A percentile compares a stretch with the other conserved stretches of the same genome.
Evolutionary conservation across 2,113 vertebrate genomes (phyloP).

Genomic region (Peromyscus maniculatus): DNA sequence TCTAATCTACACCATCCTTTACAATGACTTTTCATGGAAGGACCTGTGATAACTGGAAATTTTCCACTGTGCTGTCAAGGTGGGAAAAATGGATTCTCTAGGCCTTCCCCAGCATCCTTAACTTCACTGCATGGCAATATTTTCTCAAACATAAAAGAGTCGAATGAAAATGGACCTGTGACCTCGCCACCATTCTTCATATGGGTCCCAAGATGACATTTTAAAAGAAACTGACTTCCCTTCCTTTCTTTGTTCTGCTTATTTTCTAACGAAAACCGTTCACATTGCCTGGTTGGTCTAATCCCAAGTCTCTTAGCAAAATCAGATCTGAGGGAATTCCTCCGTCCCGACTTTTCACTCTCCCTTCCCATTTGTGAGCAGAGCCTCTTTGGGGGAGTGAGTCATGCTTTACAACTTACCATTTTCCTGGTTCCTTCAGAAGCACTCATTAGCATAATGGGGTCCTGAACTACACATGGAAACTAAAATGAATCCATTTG

Average conservation of each 20-base stretch:
- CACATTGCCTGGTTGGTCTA: neutral
- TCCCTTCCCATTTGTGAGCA: neutral
- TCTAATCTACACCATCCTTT: neutral
- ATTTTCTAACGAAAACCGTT: constrained; percentile 2
- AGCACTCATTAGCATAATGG: neutral
- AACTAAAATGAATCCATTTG: neutral
- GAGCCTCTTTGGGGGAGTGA: constrained; percentile 16
- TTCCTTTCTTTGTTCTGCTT: constrained; percentile 23
- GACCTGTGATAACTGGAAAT: constrained; percentile 4
- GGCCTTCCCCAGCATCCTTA: neutral
- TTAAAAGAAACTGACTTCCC: constrained; percentile 41
- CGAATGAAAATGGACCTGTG: neutral
- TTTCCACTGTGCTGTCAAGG: neutral
- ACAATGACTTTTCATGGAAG: constrained; percentile 35
- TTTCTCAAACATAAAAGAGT: constrained; percentile 33
- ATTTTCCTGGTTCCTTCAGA: neutral
- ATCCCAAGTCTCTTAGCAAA: constrained; percentile 41
- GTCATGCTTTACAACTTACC: neutral
- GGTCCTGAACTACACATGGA: neutral
- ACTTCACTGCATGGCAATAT: constrained; percentile 11
- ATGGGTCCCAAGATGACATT: neutral
- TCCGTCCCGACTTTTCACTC: constrained; percentile 28
- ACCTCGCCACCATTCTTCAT: neutral
- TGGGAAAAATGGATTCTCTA: neutral
- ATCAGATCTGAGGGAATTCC: neutral